Percentiles rank a stretch among this genome's conserved stretches.
Evolutionary conservation across 2,113 vertebrate genomes (phyloP).

Genomic region (Lonchura striata): DNA sequence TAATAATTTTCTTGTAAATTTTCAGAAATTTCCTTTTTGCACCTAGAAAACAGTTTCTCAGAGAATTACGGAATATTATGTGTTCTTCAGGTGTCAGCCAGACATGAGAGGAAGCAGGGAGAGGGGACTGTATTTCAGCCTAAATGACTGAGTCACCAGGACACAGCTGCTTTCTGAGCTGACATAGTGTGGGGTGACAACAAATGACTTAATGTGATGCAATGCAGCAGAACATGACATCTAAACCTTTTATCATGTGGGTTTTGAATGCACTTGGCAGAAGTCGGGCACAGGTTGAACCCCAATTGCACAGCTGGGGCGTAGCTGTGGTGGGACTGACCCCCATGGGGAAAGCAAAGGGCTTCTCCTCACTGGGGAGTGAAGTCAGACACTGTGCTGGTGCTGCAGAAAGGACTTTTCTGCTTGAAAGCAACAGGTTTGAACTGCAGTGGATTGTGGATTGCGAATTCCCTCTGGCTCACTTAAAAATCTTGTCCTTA

Average conservation of each 20-base stretch:
- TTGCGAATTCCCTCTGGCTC: neutral
- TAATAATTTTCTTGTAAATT: neutral
- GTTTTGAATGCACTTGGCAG: neutral
- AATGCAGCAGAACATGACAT: neutral
- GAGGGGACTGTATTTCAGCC: neutral
- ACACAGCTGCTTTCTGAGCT: neutral
- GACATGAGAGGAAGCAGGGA: neutral
- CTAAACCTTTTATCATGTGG: neutral
- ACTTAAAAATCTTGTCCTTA: neutral
- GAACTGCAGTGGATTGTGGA: neutral
- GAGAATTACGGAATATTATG: neutral
- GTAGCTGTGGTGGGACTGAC: neutral
- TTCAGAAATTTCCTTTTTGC: neutral
- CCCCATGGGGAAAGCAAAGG: neutral
- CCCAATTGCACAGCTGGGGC: neutral
- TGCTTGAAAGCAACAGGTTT: neutral
- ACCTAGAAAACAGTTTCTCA: neutral
- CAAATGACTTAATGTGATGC: neutral
- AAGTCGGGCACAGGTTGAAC: fast-evolving
- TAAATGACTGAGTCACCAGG: neutral
- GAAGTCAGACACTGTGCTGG: neutral
- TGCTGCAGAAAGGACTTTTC: neutral
- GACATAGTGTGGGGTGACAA: neutral
- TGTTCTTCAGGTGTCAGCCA: neutral
- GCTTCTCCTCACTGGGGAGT: neutral